Percentiles rank a stretch among this genome's conserved stretches.
These are phyloP conservation scores for Syngnathus acus DNA, from an alignment of 2,797 vertebrate genomes.

Conservation along the genomic window DNA sequence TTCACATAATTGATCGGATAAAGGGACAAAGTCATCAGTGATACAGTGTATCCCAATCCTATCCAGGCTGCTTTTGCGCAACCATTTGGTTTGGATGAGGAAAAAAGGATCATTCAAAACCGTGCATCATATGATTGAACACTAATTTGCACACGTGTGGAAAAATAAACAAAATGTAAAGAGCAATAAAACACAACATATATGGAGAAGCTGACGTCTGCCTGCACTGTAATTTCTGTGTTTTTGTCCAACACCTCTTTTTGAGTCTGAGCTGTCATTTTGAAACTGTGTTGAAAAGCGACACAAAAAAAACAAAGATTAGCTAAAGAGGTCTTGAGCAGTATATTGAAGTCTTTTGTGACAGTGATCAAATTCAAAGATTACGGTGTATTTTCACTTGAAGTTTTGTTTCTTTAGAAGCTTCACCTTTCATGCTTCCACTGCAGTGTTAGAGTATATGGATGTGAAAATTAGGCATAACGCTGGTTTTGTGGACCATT, in stretches of 20 bases:
- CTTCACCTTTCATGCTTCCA: background rate
- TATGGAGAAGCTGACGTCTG: background rate
- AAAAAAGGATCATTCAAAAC: too few species aligned
- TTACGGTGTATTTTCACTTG: background rate
- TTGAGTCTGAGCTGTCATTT: background rate
- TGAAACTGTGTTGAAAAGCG: background rate
- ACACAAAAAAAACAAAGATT: background rate
- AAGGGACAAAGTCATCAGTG: too few species aligned
- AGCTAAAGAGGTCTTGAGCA: background rate
- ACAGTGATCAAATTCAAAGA: too few species aligned
- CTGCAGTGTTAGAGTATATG: background rate
- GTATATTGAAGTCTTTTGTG: background rate
- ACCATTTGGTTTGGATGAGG: too few species aligned
- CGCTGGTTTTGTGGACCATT: background rate
- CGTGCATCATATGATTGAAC: too few species aligned
- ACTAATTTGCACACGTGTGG: too few species aligned
- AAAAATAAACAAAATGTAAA: too few species aligned
- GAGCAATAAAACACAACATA: too few species aligned
- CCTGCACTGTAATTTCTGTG: background rate
- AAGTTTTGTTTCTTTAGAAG: background rate
- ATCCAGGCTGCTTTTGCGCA: too few species aligned
- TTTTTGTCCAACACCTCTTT: background rate
- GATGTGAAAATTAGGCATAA: background rate
- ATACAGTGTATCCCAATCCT: too few species aligned
- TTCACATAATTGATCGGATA: conserved; percentile 3